Conservation (phyloP, 2,113 vertebrate species). For the Dasyornis broadbenti region DNA sequence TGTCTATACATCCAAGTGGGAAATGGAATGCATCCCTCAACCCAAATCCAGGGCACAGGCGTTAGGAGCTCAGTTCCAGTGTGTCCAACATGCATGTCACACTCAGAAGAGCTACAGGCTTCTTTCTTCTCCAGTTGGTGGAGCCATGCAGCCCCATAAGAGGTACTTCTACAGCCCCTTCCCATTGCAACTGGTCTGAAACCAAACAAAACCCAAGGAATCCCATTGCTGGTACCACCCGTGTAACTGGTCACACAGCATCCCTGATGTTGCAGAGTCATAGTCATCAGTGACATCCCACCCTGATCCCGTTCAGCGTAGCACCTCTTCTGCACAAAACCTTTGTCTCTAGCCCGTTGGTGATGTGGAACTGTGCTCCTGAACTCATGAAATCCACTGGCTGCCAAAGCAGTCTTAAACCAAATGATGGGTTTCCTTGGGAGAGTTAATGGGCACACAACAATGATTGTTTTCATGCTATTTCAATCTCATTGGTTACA, state of each 20-base stretch:
- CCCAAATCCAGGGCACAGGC: fast-evolving
- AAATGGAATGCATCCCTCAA: background rate
- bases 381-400: fast-evolving
- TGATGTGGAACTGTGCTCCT: background rate
- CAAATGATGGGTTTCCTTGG: background rate
- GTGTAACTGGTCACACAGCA: background rate
- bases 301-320: background rate
- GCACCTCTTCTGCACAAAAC: background rate
- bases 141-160: background rate
- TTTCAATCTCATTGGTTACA: background rate
- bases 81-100: background rate
- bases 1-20: background rate
- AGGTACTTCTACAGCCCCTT: background rate
- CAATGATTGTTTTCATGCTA: background rate
- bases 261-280: background rate
- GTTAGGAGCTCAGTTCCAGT: background rate
- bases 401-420: background rate
- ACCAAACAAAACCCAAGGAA: background rate
- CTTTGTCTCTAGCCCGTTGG: background rate
- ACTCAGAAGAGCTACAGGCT: background rate
- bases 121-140: background rate
- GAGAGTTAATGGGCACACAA: background rate
- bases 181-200: background rate
- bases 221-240: background rate
- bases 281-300: background rate